Base-by-base conservation (phyloP, 2,797 vertebrate species). In the Choloepus didactylus region DNA sequence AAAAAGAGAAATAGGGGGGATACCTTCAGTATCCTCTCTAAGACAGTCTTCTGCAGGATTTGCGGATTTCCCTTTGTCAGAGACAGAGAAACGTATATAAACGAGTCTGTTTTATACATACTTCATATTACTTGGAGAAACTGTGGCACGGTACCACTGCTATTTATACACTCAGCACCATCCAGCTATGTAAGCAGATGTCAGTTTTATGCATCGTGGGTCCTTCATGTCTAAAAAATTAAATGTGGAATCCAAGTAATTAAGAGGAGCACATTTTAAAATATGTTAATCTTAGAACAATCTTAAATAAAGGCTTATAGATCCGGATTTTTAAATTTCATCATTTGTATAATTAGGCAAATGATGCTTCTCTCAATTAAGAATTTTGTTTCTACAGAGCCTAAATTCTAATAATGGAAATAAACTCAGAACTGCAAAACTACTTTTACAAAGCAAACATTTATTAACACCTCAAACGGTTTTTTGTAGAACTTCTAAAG, bases 401-500 rank as follows among this genome's bases (percentile, higher is more conserved):
- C 35, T 95, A 66, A 77, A 44, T 84, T 79, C 51, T 73, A 87
- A 59, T 82, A 82, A 77, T 80, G 38, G 70, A 87, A 86, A 77
- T 83, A 88, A 83, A 91, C 25, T 87, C 64, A 60, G 62, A 90
- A 41, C 14, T 87, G 23, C 64, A 87, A 59, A 81, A 66, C 79
- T 75, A 46, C 35, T 85, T 96, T 95, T 93, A 96, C 10, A 94
- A 97, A 98, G 76, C 66, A 95, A 91, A 96, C 54, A 84, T 97
- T 97, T 97, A 97, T 97, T 97, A 96, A 96, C 66, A 96, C 85
- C 77, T 82, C 93, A 76, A 93, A 87, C 46, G 23, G 6, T 87
- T 95, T 95, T 89, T 83, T 82, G 67, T 97, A 96, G 79, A 93
- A 86, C 87, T 89, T 96, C 87, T 95, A 97, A 97, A 97, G 95